Evolutionary conservation across 2,888 invertebrate species (phyloP), one percentile per base, ranked within the genome.

Genomic region (Mythimna lalbum): DNA sequence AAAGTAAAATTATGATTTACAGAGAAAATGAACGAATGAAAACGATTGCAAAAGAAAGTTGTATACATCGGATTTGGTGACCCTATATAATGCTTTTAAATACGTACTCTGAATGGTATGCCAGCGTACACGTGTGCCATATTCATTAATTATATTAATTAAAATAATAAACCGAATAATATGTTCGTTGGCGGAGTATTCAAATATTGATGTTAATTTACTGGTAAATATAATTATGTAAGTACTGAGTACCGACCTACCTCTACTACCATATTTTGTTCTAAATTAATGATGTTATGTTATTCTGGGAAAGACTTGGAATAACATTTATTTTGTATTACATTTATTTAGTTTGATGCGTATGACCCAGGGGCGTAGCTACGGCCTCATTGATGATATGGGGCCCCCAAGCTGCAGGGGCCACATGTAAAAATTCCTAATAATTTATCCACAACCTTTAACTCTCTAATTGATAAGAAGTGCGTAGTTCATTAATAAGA

Each of bases 61-160:
- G 17, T 17, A 43, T 17, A 43, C 43, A 17, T 43, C 17, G 5
- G 17, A 19, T 43, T 17, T 43, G 43, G 19, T 17, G 43, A 43
- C 43, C 6, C 17, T 43, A 70, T 49, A 50, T 59, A 63, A 68
- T 64, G 70, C 64, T 75, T 59, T 70, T 59, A 64, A 67, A 67
- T 66, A n/a, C 31, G 52, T 21, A 50, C 12, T 31, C 49, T 63
- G 47, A 75, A 55, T 63, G 36, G 49, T 49, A 59, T 23, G 39
- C 50, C 33, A 64, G 39, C 39, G 19, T 36, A 68, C 49, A 74
- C 27, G 43, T 57, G 56, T 61, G 62, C 56, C 39, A 53, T 33
- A 79, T 66, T 63, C 66, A 69, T 69, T 62, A 69, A 69, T 73
- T 63, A 65, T 59, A 74, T 76, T 78, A 79, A 79, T 70, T 70